These are phyloP conservation scores for Nemurella pictetii DNA, from an alignment of 2,888 invertebrate species.

Conservation along the genomic window DNA sequence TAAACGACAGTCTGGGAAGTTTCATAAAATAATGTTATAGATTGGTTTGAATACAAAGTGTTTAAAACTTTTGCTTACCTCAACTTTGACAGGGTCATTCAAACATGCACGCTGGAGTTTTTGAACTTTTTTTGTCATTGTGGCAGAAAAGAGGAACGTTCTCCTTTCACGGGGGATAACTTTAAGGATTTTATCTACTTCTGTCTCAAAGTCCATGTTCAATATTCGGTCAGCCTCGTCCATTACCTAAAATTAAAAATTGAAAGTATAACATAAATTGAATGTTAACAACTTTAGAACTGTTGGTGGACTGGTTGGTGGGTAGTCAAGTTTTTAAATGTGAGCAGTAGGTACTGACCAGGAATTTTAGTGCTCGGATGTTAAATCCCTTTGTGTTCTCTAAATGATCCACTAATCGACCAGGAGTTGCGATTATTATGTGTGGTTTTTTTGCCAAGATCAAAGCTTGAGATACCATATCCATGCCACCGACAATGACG, in stretches of 20 bases:
- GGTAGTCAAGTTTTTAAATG: background rate
- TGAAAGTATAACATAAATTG: slow-evolving; percentile 20
- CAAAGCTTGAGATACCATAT: slow-evolving; percentile 93
- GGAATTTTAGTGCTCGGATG: slow-evolving; percentile 81
- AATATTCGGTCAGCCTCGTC: slow-evolving; percentile 99
- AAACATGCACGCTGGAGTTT: slow-evolving; percentile 95
- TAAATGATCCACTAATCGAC: slow-evolving; percentile 91
- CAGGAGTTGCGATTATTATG: slow-evolving; percentile 95
- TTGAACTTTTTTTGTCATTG: slow-evolving; percentile 97
- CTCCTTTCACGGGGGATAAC: slow-evolving; percentile 88
- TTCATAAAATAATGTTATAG: background rate
- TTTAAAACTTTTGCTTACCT: slow-evolving; percentile 56
- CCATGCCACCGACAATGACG: slow-evolving; percentile 98
- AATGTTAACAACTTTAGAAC: too few species aligned
- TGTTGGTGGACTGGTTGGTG: background rate
- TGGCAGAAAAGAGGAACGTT: slow-evolving; percentile 96
- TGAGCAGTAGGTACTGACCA: slow-evolving; percentile 59
- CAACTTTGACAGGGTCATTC: slow-evolving; percentile 92
- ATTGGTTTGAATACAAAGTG: slow-evolving; percentile 45
- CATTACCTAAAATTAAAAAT: slow-evolving; percentile 70
- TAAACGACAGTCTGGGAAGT: background rate
- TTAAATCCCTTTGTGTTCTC: slow-evolving; percentile 98
- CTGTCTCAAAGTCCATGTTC: slow-evolving; percentile 98
- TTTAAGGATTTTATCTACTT: slow-evolving; percentile 93
- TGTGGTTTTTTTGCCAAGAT: slow-evolving; percentile 95